Conservation (phyloP, 1,140 invertebrate genomes). For the Philotrypesis tridentata region DNA sequence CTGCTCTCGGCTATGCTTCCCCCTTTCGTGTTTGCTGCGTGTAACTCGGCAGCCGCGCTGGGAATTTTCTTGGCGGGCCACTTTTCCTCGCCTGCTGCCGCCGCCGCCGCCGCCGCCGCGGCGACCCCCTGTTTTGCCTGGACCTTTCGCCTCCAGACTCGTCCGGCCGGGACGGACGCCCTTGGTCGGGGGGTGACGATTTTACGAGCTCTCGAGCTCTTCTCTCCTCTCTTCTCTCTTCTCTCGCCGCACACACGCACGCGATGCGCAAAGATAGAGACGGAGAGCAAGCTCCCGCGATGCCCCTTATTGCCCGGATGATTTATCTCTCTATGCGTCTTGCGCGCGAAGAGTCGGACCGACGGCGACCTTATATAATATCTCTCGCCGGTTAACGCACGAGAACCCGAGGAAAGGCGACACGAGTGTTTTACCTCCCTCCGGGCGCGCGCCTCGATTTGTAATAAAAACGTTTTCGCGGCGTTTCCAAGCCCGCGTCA, state of each 20-base stretch:
- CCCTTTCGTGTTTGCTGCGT: background rate
- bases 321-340: too few relatives aligned
- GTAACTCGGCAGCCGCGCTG: background rate
- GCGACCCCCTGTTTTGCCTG: background rate
- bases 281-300: too few relatives aligned
- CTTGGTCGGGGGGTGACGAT: conserved; percentile 35
- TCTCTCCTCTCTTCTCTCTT: background rate
- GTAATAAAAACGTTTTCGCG: conserved; percentile 20
- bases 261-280: too few relatives aligned
- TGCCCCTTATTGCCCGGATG: conserved; percentile 12
- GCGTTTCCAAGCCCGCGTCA: conserved; percentile 5
- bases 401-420: too few relatives aligned
- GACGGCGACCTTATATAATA: too few relatives aligned
- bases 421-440: background rate
- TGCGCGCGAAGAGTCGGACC: too few relatives aligned
- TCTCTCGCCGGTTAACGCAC: too few relatives aligned
- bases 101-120: too few relatives aligned
- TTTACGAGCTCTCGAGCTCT: conserved; percentile 33
- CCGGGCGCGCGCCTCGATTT: background rate
- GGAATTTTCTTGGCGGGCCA: conserved; percentile 35
- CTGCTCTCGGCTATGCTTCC: too few relatives aligned
- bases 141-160: conserved; percentile 9
- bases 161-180: background rate
- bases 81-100: conserved; percentile 41
- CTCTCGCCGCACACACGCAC: background rate